Base-by-base conservation (phyloP, 2,797 vertebrate species). In the Galaxias olidus region DNA sequence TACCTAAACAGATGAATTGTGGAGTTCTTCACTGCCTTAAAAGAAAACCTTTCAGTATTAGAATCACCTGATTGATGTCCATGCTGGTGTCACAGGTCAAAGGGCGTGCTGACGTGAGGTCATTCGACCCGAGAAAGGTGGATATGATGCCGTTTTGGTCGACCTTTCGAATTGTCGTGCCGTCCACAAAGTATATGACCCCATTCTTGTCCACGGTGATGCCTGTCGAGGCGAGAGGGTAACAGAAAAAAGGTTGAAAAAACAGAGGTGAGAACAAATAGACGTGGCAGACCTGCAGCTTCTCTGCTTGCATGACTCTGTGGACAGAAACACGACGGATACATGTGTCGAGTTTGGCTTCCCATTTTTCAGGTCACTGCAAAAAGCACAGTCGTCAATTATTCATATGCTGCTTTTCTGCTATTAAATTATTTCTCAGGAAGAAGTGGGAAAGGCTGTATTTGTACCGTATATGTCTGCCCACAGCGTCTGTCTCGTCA, bases 151-250 rank as follows among this genome's bases (percentile, higher is more conserved):
- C 96, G 18, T 96, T 98, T 65, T 95, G 95, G 87, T 99, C 96
- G 73, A 99, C 95, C 89, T 95, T 98, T 62, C 98, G 93, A 84
- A 99, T 98, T 66, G 98, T 96, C 56, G 96, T 98, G 68, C 98
- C 98, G 43, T 99, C 98, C 15, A 99, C 96, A 51, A 99, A 99
- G 89, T 96, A 99, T 85, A 99, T 96, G 78, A 99, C 85, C 66
- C 98, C 97, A 0, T 94, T 98, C 86, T 96, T 97, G 85, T 98
- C 96, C 18, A 98, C 86, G 0, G 96, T 93, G 74, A 98, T 94
- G 81, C 98, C 97, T 98, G 88, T 69, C 70, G 72, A 78, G 72
- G 71, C 45, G 65, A 68, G 49, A 68, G 55, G 1, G 48, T 44
- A 6, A 6, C 30, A 78, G 72, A 70, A 42, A 70, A 42, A 47